phyloP scores from a whole-genome alignment of 2,797 vertebrate genomes.

The Anabacerthia variegaticeps region DNA sequence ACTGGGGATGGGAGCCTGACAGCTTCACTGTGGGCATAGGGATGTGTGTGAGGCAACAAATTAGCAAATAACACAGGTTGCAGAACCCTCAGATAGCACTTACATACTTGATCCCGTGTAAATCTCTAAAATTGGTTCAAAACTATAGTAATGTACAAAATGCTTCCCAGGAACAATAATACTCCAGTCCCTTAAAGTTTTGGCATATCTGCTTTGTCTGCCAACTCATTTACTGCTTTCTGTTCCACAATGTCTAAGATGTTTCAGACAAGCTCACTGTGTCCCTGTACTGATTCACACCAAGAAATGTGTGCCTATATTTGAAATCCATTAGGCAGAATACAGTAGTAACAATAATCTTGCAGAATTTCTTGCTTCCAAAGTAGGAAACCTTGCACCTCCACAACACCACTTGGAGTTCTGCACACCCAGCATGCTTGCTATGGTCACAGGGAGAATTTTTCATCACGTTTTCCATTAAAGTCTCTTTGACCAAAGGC shows the following conservation, averaged over 20 bases:
- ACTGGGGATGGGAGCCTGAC: not conserved
- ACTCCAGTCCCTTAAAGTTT: not conserved
- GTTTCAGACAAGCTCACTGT: not conserved
- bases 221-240: not conserved
- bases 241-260: not conserved
- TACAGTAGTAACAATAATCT: not conserved
- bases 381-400: not conserved
- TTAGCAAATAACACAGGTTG: not conserved
- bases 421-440: not conserved
- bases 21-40: fast-evolving
- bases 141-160: not conserved
- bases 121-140: not conserved
- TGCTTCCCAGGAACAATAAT: not conserved
- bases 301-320: not conserved
- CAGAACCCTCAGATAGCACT: not conserved
- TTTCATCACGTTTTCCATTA: not conserved
- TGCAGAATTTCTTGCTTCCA: not conserved
- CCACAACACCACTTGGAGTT: not conserved
- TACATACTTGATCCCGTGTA: not conserved
- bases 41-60: not conserved
- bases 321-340: not conserved
- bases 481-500: not conserved
- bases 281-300: not conserved
- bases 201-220: not conserved
- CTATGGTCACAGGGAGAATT: not conserved